Evolutionary conservation across 2,797 vertebrate genomes (phyloP), one percentile per base, ranked within the genome.

Genomic region (Melanotaenia parkinsoni): DNA sequence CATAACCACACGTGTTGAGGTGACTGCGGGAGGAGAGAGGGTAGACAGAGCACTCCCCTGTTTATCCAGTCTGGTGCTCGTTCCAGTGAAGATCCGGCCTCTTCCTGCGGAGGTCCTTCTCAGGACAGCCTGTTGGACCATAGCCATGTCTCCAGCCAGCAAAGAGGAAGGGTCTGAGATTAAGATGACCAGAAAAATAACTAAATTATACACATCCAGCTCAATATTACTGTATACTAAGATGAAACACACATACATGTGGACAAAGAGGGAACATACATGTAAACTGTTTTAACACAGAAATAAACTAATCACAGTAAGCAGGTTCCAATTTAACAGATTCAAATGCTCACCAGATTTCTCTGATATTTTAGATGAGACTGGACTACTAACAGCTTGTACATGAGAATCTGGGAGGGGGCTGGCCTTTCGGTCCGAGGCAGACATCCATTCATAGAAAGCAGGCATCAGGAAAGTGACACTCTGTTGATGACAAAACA

Each of bases 401-500:
- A 80, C 70, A 51, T 85, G 86, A 78, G 82, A 87, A 65, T 79
- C 74, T n/a, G 60, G 76, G 3, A 80, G 84, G 8, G 80, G 82
- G 58, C 81, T 73, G 59, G 85, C 80, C 16, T 85, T 85, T 69
- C 85, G 86, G 28, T 84, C 83, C 0, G 70, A 59, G 20, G 86
- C 82, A 63, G 85, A 89, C 95, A 96, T 96, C 89, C 94, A 93
- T 50, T 93, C 93, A 81, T 95, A 97, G 93, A 99, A 99, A 58
- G 93, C 94, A 26, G 98, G 97, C 72, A 99, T 96, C 89, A 99
- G 91, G 87, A 97, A 96, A 10, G 95, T 95, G 81, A 98, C 93
- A 33, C 90, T 95, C 98, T 99, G 85, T 80, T 84, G 85, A 89
- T 33, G 76, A 77, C 54, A 75, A 83, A 77, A 40, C 22, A 77